A percentile compares a stretch with the other conserved stretches of the same genome.
These are phyloP conservation scores for Etheostoma nigrum DNA, from an alignment of 2,797 vertebrate species.

Conservation along the genomic window DNA sequence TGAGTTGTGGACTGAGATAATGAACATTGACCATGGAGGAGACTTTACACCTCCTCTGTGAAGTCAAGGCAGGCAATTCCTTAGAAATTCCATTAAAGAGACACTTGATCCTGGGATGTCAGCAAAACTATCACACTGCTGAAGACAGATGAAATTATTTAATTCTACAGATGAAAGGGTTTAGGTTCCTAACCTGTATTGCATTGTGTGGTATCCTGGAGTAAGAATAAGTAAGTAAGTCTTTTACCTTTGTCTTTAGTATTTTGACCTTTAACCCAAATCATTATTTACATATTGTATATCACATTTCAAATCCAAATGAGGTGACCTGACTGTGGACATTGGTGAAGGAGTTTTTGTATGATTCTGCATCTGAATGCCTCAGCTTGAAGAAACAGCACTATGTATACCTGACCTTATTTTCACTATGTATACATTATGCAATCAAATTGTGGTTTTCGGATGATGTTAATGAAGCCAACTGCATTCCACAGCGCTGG, in stretches of 20 bases:
- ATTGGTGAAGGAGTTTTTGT: background rate
- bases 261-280: constrained; percentile 2
- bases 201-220: constrained; percentile 6
- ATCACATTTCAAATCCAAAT: constrained; percentile 32
- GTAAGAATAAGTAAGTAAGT: background rate
- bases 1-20: constrained; percentile 47
- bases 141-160: constrained; percentile 20
- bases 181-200: background rate
- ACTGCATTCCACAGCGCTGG: constrained; percentile 36
- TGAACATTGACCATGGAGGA: constrained; percentile 30
- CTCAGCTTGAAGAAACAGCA: constrained; percentile 19
- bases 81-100: constrained; percentile 36
- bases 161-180: constrained; percentile 14
- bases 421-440: constrained; percentile 60
- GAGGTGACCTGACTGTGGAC: constrained; percentile 7
- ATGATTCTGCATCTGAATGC: constrained; percentile 29
- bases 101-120: constrained; percentile 42
- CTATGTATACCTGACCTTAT: constrained; percentile 59
- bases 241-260: background rate
- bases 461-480: constrained; percentile 66
- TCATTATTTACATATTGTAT: constrained; percentile 31
- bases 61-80: constrained; percentile 33
- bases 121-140: constrained; percentile 5
- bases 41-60: background rate
- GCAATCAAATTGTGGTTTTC: constrained; percentile 61